Conservation (phyloP, 2,113 vertebrate genomes). For the Catharus bicknelli region DNA sequence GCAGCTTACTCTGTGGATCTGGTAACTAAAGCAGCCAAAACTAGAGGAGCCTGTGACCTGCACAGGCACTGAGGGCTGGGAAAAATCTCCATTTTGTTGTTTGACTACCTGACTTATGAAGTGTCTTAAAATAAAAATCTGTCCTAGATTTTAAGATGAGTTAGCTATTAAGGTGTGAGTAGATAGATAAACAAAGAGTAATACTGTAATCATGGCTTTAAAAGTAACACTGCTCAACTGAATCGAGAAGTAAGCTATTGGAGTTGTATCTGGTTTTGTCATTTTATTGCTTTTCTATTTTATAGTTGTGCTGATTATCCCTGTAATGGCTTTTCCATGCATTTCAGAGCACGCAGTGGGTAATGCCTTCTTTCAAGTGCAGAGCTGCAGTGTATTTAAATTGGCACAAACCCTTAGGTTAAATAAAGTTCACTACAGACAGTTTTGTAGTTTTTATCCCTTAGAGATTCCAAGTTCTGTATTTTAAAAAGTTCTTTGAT, state of each 20-base stretch:
- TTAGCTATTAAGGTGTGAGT: constrained; percentile 7
- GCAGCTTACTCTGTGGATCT: neutral
- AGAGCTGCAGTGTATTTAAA: constrained; percentile 73
- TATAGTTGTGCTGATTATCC: constrained; percentile 75
- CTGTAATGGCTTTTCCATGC: constrained; percentile 84
- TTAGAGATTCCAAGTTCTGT: constrained; percentile 70
- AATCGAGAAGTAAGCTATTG: constrained; percentile 44
- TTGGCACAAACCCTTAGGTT: constrained; percentile 76
- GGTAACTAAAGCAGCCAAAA: neutral
- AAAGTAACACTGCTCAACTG: constrained; percentile 39
- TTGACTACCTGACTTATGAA: neutral
- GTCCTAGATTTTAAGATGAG: neutral
- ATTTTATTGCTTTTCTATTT: constrained; percentile 75
- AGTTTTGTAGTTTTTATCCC: constrained; percentile 70
- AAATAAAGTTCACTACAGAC: constrained; percentile 77
- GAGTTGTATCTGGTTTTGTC: constrained; percentile 77
- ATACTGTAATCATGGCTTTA: constrained; percentile 38
- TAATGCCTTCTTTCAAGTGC: constrained; percentile 71
- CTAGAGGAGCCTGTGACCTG: neutral
- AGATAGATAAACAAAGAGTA: constrained; percentile 37
- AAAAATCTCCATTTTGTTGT: neutral
- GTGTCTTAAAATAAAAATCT: neutral
- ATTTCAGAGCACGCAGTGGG: constrained; percentile 64
- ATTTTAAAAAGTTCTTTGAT: constrained; percentile 76
- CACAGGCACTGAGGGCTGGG: neutral